Base-by-base conservation (phyloP, 2,888 invertebrate genomes). In the Dryobotodes eremita region DNA sequence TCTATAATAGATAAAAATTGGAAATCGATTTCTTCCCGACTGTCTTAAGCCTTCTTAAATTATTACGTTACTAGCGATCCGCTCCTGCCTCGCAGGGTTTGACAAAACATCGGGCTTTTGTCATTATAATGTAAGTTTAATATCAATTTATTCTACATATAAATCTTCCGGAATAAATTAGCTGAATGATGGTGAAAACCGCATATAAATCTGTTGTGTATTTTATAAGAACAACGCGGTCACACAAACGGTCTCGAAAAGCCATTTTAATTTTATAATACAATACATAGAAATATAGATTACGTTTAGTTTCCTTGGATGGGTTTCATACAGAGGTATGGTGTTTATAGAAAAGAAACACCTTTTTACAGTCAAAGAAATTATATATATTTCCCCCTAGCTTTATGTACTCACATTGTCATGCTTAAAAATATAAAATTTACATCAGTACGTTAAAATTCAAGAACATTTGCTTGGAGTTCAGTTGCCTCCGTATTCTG, bases 401-500 rank as follows among this genome's bases (percentile, higher is more conserved):
- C 53, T 69, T 59, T 31, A 61, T n/a, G 11, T 42, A 53, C 17
- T 48, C 57, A 74, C 42, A 80, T 61, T 64, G 36, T 68, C 11
- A 73, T 53, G 23, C 46, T 17, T 42, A 48, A 73, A 26, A 82
- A 66, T 71, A 15, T 57, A 53, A 73, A 31, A 78, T 75, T 62
- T 79, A 79, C 69, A 48, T 76, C 20, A 53, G 48, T 20, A 77
- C 68, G 74, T 81, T 80, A 83, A 84, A 84, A 84, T 80, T 83
- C 73, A 84, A 76, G 72, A 81, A 76, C 74, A 81, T 82, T 78
- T 78, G 82, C 74, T 77, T 26, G 46, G 66, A 80, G 79, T 87
- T 86, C 77, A 78, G 76, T 86, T 82, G 83, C 75, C 79, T 85
- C 79, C 73, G 77, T 79, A 84, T 82, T 83, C 83, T 83, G 84